phyloP scores from a whole-genome alignment of 2,888 invertebrate genomes.

The Calameuta pallipes region DNA sequence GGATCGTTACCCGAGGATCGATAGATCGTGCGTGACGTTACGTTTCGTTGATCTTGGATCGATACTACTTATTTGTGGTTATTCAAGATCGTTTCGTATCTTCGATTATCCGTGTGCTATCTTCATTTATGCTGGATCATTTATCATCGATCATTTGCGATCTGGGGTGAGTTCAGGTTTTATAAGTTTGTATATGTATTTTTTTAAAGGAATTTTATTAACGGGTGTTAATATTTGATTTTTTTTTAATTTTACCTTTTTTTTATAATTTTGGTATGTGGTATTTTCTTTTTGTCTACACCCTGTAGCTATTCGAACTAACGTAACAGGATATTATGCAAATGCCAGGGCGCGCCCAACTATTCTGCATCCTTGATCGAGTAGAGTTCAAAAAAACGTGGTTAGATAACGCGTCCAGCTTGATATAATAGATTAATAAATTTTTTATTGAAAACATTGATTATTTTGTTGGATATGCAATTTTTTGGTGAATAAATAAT shows the following conservation, averaged over 20 bases:
- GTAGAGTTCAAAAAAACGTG: neutral
- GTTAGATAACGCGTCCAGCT: neutral
- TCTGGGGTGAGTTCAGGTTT: neutral
- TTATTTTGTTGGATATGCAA: neutral
- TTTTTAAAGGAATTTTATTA: neutral
- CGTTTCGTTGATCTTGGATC: neutral
- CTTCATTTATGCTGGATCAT: neutral
- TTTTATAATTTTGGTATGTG: neutral
- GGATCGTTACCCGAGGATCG: neutral
- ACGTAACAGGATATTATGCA: slow-evolving; percentile 23
- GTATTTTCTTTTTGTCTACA: neutral
- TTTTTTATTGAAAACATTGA: too few relatives aligned
- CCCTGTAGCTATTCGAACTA: neutral
- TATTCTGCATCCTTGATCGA: slow-evolving; percentile 6
- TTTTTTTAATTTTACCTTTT: neutral
- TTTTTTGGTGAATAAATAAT: neutral
- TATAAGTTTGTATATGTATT: neutral
- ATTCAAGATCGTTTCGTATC: neutral
- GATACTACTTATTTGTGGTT: neutral
- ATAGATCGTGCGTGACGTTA: neutral
- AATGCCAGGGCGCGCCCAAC: slow-evolving; percentile 21
- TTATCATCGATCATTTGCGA: neutral
- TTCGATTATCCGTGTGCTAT: neutral
- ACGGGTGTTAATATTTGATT: neutral
- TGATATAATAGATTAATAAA: neutral